A percentile compares a stretch with the other conserved stretches of the same genome.
Conservation (phyloP, 2,113 vertebrate species). For the Cathartes aura region DNA sequence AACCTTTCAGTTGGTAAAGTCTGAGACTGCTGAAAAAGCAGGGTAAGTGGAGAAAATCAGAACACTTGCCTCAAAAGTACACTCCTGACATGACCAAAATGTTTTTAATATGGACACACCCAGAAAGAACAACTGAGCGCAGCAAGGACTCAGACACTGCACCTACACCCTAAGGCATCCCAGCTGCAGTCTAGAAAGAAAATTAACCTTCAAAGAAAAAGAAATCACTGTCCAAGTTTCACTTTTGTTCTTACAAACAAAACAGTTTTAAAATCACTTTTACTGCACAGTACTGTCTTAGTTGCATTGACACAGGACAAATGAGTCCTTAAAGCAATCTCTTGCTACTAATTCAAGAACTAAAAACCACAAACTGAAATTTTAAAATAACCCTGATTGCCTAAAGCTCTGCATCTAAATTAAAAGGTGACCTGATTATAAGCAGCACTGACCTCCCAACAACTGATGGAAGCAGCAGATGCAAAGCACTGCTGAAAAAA, state of each 20-base stretch:
- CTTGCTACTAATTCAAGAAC: not conserved
- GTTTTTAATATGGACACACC: not conserved
- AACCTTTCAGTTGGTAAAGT: not conserved
- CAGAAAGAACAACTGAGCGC: not conserved
- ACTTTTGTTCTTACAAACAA: not conserved
- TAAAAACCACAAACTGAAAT: not conserved
- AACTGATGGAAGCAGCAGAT: not conserved
- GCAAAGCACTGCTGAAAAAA: not conserved
- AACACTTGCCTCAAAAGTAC: not conserved
- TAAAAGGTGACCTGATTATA: not conserved
- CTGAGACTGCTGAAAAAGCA: not conserved
- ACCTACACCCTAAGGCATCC: not conserved
- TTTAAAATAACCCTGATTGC: not conserved
- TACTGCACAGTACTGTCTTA: not conserved
- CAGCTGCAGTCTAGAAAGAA: not conserved
- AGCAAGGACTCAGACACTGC: not conserved
- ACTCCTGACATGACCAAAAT: not conserved
- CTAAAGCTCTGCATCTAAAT: not conserved
- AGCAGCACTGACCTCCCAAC: not conserved
- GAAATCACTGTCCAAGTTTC: not conserved
- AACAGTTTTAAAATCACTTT: not conserved
- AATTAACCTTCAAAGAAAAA: not conserved
- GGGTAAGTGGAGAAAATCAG: not conserved
- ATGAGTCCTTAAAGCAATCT: not conserved
- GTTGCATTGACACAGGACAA: not conserved